Base-by-base conservation (phyloP, 2,113 vertebrate genomes). In the Pristiophorus japonicus region DNA sequence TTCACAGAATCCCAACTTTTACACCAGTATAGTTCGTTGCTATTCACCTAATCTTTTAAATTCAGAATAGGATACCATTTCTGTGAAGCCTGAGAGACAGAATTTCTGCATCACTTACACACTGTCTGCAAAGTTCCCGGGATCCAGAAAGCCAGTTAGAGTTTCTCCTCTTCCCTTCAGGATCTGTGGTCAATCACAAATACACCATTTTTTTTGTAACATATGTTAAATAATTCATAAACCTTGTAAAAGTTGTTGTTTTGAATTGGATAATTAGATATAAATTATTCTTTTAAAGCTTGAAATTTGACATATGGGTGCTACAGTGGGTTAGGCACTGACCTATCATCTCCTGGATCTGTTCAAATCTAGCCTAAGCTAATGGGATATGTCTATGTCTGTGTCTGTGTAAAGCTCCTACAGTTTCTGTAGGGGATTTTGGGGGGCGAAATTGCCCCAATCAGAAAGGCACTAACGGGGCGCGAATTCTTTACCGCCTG, bases 101-200 rank as follows among this genome's bases (percentile, higher is more conserved):
- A n/a, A 75, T 70, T 18, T 20, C 11, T 4, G 24, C 63, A 95
- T 67, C 92, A 97, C 99, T 99, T 97, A 99, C 99, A 99, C 97
- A 95, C 98, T 99, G 65, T 99, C 99, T 96, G 98, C 98, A 95
- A 99, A 99, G 97, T 99, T 98, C 78, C 98, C 98, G 78, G 98
- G 98, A 88, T 99, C 99, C 30, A 99, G 97, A 97, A 99, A 99
- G 7, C 99, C 99, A 1, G 98, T 98, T 96, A 99, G 97, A 47
- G 97, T 98, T 96, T 99, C 99, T 94, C 99, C 98, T 96, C 98
- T 99, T 87, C 99, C 99, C 96, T 98, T 98, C 67, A 99, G 97
- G 95, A 99, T 97, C 99, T 99, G 97, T 16, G 95, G 97, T 87
- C 96, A 95, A 65, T 59, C 95, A 96, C 96, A 51, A 70, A 51